Evolutionary conservation across 53 echinoderm and acorn worm genomes (phyloP).

Genomic region (Holothuria scabra): DNA sequence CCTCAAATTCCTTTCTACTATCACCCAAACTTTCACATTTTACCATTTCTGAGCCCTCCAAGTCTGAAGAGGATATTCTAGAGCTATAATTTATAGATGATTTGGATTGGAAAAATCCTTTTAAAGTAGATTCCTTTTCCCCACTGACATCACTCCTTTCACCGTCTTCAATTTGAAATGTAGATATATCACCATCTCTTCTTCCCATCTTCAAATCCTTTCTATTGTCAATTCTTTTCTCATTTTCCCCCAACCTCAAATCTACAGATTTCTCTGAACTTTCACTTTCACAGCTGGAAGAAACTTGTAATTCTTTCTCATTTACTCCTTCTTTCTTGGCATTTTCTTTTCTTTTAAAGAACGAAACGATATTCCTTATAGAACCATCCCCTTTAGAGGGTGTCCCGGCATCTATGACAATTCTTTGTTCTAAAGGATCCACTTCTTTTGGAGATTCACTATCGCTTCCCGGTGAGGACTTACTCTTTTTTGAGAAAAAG

Average conservation of each 20-base stretch:
- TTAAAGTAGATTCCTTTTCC: too few species aligned
- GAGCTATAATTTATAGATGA: too few species aligned
- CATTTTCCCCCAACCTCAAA: background rate
- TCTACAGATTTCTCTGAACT: background rate
- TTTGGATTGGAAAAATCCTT: too few species aligned
- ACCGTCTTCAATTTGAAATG: background rate
- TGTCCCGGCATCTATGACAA: background rate
- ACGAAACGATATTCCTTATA: background rate
- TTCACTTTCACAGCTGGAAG: background rate
- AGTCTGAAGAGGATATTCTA: too few species aligned
- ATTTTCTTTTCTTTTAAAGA: background rate
- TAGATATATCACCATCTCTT: background rate
- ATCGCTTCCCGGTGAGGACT: background rate
- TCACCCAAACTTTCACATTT: too few species aligned
- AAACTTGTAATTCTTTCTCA: background rate
- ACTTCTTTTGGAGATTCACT: background rate
- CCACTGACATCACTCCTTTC: too few species aligned
- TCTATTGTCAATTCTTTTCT: background rate
- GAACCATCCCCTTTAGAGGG: background rate
- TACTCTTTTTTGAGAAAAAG: background rate
- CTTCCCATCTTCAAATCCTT: background rate
- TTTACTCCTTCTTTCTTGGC: background rate
- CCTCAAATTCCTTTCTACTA: too few species aligned
- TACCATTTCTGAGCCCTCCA: too few species aligned
- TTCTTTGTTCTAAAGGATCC: background rate